phyloP scores from a whole-genome alignment of 2,113 vertebrate species.

The Montifringilla adamsi region DNA sequence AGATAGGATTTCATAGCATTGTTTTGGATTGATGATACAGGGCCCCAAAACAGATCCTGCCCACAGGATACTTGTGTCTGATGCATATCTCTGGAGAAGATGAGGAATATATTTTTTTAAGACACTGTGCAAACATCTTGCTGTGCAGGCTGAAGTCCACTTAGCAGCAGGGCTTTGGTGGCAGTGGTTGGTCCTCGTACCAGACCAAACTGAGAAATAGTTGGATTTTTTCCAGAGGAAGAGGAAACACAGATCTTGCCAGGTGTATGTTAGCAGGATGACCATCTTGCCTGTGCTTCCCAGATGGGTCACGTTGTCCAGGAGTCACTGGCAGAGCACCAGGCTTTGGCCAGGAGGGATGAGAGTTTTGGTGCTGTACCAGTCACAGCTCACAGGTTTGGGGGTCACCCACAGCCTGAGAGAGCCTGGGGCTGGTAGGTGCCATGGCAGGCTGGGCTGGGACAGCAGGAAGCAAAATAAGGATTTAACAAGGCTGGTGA shows the following conservation, averaged over 20 bases:
- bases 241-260: not conserved
- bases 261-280: not conserved
- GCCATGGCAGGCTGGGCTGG: not conserved
- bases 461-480: not conserved
- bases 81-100: not conserved
- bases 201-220: not conserved
- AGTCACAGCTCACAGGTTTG: not conserved
- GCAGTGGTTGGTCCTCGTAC: not conserved
- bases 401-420: not conserved
- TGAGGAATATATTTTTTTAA: not conserved
- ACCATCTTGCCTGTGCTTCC: not conserved
- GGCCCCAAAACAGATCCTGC: not conserved
- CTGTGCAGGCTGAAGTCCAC: not conserved
- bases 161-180: conserved; percentile 8
- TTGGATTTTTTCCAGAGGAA: not conserved
- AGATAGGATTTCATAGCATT: not conserved
- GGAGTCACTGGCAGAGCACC: not conserved
- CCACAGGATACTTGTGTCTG: not conserved
- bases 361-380: rapidly evolving
- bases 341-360: not conserved
- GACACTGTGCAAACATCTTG: not conserved
- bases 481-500: not conserved
- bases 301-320: not conserved
- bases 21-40: not conserved
- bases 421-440: not conserved